Base-by-base conservation (phyloP, 1,140 invertebrate genomes). In the Stegodyphus mimosarum region DNA sequence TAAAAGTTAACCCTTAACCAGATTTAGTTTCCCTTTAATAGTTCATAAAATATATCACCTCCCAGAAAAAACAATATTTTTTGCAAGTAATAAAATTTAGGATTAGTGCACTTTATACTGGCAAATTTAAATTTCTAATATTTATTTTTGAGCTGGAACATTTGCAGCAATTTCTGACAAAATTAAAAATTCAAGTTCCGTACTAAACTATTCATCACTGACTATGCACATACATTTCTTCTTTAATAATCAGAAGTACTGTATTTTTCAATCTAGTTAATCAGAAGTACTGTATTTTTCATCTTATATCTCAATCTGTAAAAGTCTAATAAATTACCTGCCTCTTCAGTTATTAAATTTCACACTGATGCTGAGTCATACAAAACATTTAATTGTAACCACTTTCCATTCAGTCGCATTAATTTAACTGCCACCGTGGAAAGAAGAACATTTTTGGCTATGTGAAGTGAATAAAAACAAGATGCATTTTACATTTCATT, bases 121-220 rank as follows among this genome's bases (percentile, higher is more conserved):
- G n/a, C 66, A 67, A 67, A 67, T 67, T 67, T 67, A 67, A 67
- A 17, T 67, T 67, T 9, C 7, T 9, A 33, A 67, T 67, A n/a
- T 67, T 67, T 67, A 67, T 67, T 67, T 67, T 67, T 67, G 7
- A 7, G 66, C 15, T 17, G 66, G 66, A 33, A 33, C 66, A 67
- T 67, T 67, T 17, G 7, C 66, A 6, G 66, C n/a, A 67, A 7
- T 67, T 67, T 67, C 66, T 7, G 66, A n/a, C 18, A 67, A 67
- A 67, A 67, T 67, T 33, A 67, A 67, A 67, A 67, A 67, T 67
- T 67, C 71, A 0, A 83, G 89, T 89, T 87, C 88, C 87, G 51
- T 88, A 64, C 11, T 49, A 17, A 51, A 51, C 13, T 52, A 51
- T 60, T 84, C 18, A 83, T 51, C 67, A 55, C 60, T 48, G 49